These are phyloP conservation scores for Erythrocercus mccallii DNA, from an alignment of 2,113 vertebrate species.

Conservation along the genomic window DNA sequence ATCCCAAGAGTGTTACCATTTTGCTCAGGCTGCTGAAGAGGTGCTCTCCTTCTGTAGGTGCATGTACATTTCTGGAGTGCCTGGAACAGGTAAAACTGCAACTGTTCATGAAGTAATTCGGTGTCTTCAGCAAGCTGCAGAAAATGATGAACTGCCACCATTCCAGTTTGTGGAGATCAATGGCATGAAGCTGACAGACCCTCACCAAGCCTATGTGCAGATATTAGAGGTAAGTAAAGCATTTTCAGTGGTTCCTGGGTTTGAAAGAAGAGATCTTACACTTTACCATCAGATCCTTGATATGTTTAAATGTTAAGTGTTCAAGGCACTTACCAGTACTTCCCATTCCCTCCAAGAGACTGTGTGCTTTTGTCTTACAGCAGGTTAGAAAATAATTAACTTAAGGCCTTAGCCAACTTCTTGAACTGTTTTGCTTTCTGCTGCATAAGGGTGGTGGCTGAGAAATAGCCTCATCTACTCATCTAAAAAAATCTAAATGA, in stretches of 20 bases:
- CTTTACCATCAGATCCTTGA: background rate
- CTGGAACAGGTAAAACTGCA: slow-evolving; percentile 95
- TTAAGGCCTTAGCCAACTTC: background rate
- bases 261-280: background rate
- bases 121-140: slow-evolving; percentile 82
- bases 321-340: background rate
- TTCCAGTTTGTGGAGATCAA: slow-evolving; percentile 91
- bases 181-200: slow-evolving; percentile 98
- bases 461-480: background rate
- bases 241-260: background rate
- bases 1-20: background rate
- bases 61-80: slow-evolving; percentile 98
- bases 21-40: background rate
- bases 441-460: background rate
- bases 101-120: slow-evolving; percentile 90
- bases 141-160: slow-evolving; percentile 78
- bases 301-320: background rate
- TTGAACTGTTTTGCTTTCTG: background rate
- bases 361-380: background rate
- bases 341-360: background rate
- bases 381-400: background rate
- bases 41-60: slow-evolving; percentile 73
- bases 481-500: background rate
- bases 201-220: slow-evolving; percentile 93
- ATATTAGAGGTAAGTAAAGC: slow-evolving; percentile 83